Base-by-base conservation (phyloP, 2,113 vertebrate genomes). In the Macrotis lagotis region DNA sequence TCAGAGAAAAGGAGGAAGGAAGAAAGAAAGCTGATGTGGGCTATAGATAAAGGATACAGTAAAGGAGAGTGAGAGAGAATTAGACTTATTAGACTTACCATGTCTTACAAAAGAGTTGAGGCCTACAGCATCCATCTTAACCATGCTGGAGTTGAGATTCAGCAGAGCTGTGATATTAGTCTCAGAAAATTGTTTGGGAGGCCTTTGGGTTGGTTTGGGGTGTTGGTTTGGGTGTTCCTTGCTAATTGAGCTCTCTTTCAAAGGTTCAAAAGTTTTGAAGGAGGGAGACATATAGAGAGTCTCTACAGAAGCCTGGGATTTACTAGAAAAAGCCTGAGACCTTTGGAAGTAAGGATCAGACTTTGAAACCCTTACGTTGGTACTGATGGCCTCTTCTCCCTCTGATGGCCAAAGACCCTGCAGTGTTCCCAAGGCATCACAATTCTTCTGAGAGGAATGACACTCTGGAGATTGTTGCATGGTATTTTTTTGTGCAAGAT, bases 71-170 rank as follows among this genome's bases (percentile, higher is more conserved):
- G 44, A n/a, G 92, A 83, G 88, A 49, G 25, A 1, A 3, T n/a
- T n/a, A n/a, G n/a, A n/a, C n/a, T n/a, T n/a, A n/a, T 31, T 88
- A 89, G 96, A 96, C 93, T 97, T 91, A 95, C 94, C 94, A 90
- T 66, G 31, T 24, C 93, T 53, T 91, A 93, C 26, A 94, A 95
- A 89, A 90, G 91, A 51, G 52, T 44, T 91, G 94, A 90, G 90
- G 92, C 44, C 90, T 88, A 91, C 95, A 50, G 31, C 50, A 48
- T 83, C 59, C 94, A 19, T 50, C 48, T 96, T 95, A 37, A 19
- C 0, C 0, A 11, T 55, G 37, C 91, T 47, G 88, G 12, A 0
- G 47, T 50, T 49, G 88, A 93, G 48, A 44, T 83, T 93, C 88
- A 55, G 92, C 9, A 93, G 11, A 28, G 50, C 74, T 74, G 50